phyloP scores from a whole-genome alignment of 2,113 vertebrate genomes.

The Theristicus caerulescens region DNA sequence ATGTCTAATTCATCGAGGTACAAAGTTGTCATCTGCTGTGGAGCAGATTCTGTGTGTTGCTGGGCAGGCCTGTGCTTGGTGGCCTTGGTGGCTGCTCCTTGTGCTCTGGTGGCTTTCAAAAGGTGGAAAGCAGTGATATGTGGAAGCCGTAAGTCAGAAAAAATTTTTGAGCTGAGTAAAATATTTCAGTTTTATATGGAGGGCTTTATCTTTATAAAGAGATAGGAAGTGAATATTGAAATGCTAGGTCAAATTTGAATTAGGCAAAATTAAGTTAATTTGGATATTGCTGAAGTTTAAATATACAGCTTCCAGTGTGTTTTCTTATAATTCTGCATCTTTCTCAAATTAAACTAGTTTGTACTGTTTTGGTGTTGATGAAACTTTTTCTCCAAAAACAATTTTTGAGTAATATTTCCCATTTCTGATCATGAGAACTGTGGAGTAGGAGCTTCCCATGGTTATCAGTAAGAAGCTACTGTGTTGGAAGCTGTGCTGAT shows the following conservation, averaged over 20 bases:
- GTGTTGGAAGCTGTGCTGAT: neutral
- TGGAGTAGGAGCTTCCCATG: neutral
- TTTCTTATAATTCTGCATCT: neutral
- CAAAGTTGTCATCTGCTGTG: neutral
- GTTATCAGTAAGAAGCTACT: neutral
- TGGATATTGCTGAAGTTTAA: neutral
- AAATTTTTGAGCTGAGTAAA: neutral
- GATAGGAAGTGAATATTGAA: neutral
- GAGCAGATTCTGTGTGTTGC: neutral
- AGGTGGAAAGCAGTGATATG: neutral
- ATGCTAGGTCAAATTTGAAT: neutral
- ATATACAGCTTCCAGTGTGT: neutral
- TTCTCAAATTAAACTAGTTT: neutral
- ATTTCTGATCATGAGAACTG: neutral
- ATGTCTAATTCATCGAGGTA: neutral
- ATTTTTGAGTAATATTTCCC: neutral
- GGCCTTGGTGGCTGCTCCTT: neutral
- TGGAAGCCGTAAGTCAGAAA: neutral
- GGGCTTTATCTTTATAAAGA: neutral
- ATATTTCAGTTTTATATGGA: neutral
- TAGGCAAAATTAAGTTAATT: neutral
- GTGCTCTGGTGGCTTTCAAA: neutral
- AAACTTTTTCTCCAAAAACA: neutral
- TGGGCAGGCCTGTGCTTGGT: neutral
- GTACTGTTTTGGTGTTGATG: neutral